A percentile compares a stretch with the other conserved stretches of the same genome.
Conservation (phyloP, 2,888 invertebrate species). For the Dione vanillae region DNA sequence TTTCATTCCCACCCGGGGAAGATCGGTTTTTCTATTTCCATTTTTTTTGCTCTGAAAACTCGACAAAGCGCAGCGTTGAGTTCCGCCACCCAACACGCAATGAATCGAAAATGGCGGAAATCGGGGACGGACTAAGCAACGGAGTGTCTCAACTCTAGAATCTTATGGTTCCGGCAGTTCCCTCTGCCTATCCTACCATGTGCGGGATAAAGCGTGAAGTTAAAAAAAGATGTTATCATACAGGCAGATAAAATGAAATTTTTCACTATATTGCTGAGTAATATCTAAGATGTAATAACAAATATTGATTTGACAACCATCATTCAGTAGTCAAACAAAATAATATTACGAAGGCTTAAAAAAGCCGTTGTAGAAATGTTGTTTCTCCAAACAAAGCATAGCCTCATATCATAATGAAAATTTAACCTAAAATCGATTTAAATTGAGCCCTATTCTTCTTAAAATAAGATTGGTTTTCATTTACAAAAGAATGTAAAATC, state of each 20-base stretch:
- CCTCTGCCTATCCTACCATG: too few species aligned
- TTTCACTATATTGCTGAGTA: background rate
- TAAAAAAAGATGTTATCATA: background rate
- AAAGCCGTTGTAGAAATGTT: constrained; percentile 22
- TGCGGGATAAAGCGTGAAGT: background rate
- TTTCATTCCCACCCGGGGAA: too few species aligned
- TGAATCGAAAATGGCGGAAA: too few species aligned
- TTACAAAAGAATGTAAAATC: constrained; percentile 51
- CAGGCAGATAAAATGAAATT: background rate
- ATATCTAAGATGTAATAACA: constrained; percentile 20
- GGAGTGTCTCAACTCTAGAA: too few species aligned
- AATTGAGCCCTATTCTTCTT: constrained; percentile 7
- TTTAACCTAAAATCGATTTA: constrained; percentile 36
- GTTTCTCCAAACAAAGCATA: constrained; percentile 51
- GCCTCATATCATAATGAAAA: constrained; percentile 48
- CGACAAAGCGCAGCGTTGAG: too few species aligned
- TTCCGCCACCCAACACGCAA: too few species aligned
- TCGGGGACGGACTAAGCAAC: too few species aligned
- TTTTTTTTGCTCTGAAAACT: too few species aligned
- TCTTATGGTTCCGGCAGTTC: too few species aligned
- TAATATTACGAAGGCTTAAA: constrained; percentile 32
- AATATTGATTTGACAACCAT: constrained; percentile 26
- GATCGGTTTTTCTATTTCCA: too few species aligned
- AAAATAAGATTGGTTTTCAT: constrained; percentile 1
- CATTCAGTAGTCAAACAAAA: constrained; percentile 33